phyloP scores from a whole-genome alignment of 2,797 vertebrate genomes.

The Podarcis siculus region DNA sequence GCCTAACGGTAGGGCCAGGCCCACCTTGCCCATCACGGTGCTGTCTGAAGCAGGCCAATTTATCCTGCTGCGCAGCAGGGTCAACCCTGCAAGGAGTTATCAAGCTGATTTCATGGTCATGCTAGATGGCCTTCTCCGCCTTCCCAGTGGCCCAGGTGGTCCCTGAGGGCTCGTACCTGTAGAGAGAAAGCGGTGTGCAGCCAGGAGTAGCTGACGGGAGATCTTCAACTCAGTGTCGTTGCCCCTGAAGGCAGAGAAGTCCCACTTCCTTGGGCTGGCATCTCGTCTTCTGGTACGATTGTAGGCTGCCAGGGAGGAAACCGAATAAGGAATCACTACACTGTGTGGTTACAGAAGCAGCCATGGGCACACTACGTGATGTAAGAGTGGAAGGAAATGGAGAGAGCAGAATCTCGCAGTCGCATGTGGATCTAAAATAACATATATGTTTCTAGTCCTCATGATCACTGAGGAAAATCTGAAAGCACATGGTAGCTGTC shows the following conservation, averaged over 20 bases:
- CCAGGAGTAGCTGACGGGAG: conserved; percentile 93
- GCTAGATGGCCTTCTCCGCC: neutral
- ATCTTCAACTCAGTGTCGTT: conserved; percentile 90
- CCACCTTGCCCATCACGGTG: no score
- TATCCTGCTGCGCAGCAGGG: neutral
- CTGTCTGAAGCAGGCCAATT: no score
- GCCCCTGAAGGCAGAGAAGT: conserved; percentile 95
- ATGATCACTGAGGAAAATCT: neutral
- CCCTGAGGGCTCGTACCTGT: conserved; percentile 79
- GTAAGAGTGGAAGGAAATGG: neutral
- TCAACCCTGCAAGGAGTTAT: neutral
- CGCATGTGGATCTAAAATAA: neutral
- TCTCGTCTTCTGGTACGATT: conserved; percentile 90
- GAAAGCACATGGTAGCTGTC: neutral
- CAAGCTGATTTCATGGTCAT: neutral
- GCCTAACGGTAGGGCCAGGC: no score
- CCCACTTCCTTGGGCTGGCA: conserved; percentile 83
- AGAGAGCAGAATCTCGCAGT: neutral
- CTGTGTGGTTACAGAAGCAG: neutral
- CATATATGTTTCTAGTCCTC: neutral
- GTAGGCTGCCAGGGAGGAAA: conserved; percentile 80
- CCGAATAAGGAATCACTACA: neutral
- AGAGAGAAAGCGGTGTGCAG: conserved; percentile 94
- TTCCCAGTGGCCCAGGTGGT: accelerated
- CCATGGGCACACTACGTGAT: neutral